These are phyloP conservation scores for Pterophyllum scalare DNA, from an alignment of 2,113 vertebrate genomes.

Conservation along the genomic window DNA sequence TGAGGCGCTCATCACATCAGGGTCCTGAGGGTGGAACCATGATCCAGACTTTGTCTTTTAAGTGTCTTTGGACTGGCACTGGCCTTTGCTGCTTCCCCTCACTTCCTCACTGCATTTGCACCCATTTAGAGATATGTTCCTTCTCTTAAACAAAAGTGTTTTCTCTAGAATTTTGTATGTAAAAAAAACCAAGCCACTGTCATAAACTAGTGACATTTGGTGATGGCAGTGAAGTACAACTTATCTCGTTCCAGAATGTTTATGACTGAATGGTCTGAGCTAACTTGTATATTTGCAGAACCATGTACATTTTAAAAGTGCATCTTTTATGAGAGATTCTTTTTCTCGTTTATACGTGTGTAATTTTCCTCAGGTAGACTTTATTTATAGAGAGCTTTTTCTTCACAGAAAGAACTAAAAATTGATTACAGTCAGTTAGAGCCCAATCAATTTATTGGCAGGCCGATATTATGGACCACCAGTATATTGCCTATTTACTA, in stretches of 20 bases:
- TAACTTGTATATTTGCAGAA: neutral
- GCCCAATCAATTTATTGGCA: too few species aligned
- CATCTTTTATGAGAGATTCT: neutral
- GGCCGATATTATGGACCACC: neutral
- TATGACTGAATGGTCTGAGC: constrained; percentile 5
- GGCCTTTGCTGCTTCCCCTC: neutral
- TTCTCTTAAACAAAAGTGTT: neutral
- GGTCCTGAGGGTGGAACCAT: constrained; percentile 30
- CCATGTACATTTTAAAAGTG: neutral
- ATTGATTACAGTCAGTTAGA: neutral
- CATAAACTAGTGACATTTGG: constrained; percentile 16
- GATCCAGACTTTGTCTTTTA: constrained; percentile 42
- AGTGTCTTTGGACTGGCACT: neutral
- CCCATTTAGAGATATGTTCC: neutral
- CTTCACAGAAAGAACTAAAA: neutral
- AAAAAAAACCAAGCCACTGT: neutral
- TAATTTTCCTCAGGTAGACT: neutral
- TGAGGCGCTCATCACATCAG: constrained; percentile 42
- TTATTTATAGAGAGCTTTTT: neutral
- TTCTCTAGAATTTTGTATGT: too few species aligned
- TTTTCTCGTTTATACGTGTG: too few species aligned
- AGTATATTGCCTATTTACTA: neutral
- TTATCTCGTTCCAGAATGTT: neutral
- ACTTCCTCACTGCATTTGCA: neutral
- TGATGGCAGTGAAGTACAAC: neutral